Evolutionary conservation across 2,888 invertebrate species (phyloP).

Genomic region (Drosophila prostipennis): DNA sequence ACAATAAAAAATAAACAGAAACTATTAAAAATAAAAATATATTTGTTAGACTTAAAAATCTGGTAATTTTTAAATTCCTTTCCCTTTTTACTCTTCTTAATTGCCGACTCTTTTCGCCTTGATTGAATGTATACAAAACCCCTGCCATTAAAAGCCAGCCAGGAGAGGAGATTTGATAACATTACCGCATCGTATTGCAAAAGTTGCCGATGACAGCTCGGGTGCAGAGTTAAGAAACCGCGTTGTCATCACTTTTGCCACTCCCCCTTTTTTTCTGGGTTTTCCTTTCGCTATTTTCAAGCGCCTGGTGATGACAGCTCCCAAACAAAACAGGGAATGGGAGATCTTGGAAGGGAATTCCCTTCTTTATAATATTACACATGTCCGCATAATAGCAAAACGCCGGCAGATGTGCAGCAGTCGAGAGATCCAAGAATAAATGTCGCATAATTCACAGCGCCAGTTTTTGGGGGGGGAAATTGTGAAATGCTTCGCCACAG

Average conservation of each 20-base stretch:
- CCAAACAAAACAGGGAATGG: not conserved
- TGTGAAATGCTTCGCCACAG: conserved; percentile 31
- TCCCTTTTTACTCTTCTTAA: not conserved
- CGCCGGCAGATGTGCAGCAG: conserved; percentile 32
- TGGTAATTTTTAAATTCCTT: too few relatives aligned
- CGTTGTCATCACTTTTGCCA: not conserved
- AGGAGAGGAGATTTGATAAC: conserved; percentile 12
- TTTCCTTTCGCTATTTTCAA: not conserved
- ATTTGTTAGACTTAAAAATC: too few relatives aligned
- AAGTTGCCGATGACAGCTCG: conserved; percentile 30
- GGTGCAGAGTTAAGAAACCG: conserved; percentile 8
- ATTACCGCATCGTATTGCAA: conserved; percentile 16
- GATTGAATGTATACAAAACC: not conserved
- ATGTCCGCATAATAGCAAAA: conserved; percentile 35
- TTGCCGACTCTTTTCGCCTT: not conserved
- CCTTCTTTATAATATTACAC: conserved; percentile 23
- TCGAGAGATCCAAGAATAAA: conserved; percentile 43
- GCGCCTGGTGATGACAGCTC: conserved; percentile 6
- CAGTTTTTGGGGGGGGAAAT: conserved; percentile 26
- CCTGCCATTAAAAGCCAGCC: not conserved
- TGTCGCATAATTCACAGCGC: conserved; percentile 50
- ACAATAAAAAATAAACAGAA: too few relatives aligned
- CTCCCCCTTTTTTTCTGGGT: conserved; percentile 1
- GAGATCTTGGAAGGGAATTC: not conserved
- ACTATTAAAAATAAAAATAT: too few relatives aligned